Conservation (phyloP, 1,140 invertebrate species). For the Pollicipes pollicipes region DNA sequence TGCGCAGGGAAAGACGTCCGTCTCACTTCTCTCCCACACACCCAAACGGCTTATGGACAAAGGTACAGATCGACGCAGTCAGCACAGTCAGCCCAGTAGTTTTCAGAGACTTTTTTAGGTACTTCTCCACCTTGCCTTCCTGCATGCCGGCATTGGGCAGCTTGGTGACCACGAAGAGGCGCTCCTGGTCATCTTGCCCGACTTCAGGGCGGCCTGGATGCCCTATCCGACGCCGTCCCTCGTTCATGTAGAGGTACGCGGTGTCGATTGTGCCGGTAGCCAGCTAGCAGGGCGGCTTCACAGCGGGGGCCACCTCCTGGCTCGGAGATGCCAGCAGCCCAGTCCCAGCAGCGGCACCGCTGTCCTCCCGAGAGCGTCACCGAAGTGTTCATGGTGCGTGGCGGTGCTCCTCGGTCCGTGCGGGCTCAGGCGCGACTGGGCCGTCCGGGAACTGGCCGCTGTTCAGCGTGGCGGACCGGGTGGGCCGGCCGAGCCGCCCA, state of each 20-base stretch:
- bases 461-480: not conserved
- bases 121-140: constrained; percentile 50
- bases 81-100: constrained; percentile 47
- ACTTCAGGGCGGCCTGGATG: constrained; percentile 25
- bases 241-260: constrained; percentile 38
- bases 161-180: constrained; percentile 30
- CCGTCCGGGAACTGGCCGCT: not conserved
- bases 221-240: constrained; percentile 28
- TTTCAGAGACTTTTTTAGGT: constrained; percentile 47
- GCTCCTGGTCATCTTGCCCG: constrained; percentile 34
- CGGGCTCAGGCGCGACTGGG: too few relatives aligned
- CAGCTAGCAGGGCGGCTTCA: constrained; percentile 45
- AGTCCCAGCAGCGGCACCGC: constrained; percentile 51
- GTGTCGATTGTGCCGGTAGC: constrained; percentile 53
- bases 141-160: constrained; percentile 23
- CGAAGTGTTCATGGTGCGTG: not conserved
- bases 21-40: constrained; percentile 9
- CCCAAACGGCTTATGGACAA: constrained; percentile 47
- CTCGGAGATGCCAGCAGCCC: constrained; percentile 35
- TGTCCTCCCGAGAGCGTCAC: constrained; percentile 21
- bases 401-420: not conserved
- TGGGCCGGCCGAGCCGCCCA: not conserved
- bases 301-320: constrained; percentile 25
- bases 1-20: not conserved
- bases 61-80: constrained; percentile 71